These are phyloP conservation scores for Rhogogaster chlorosoma DNA, from an alignment of 2,888 invertebrate genomes.

Conservation along the genomic window DNA sequence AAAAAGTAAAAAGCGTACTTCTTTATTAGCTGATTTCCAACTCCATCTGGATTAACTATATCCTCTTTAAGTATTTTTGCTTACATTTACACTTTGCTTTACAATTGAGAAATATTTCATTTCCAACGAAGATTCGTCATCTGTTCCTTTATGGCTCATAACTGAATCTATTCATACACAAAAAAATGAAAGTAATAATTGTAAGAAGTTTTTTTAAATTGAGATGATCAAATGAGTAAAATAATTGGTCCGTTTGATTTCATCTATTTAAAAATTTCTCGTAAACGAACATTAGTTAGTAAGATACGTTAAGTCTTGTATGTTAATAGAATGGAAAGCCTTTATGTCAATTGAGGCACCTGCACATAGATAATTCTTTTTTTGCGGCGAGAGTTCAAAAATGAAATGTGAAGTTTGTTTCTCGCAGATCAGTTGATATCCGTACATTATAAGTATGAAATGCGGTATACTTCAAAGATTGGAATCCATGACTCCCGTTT, in stretches of 20 bases:
- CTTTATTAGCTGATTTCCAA: background rate
- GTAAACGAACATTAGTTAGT: background rate
- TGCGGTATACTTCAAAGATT: background rate
- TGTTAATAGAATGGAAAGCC: background rate
- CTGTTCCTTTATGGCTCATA: background rate
- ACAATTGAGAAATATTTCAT: background rate
- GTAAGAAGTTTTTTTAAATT: too few species aligned
- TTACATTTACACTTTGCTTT: background rate
- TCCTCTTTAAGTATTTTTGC: background rate
- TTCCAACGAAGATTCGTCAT: background rate
- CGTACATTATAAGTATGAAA: background rate
- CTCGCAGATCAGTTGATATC: background rate
- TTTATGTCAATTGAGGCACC: background rate
- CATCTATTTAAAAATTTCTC: too few species aligned
- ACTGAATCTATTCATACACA: too few species aligned
- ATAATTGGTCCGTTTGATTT: too few species aligned
- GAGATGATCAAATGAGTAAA: too few species aligned
- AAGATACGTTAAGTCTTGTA: background rate
- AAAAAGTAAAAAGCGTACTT: background rate
- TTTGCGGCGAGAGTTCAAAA: background rate
- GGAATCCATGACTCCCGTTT: background rate
- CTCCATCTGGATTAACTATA: background rate
- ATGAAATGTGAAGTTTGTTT: background rate
- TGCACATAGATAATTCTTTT: background rate
- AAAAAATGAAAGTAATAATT: too few species aligned